Percentiles rank a stretch among this genome's conserved stretches.
Evolutionary conservation across 2,797 vertebrate species (phyloP).

Genomic region (Esox masquinongy): DNA sequence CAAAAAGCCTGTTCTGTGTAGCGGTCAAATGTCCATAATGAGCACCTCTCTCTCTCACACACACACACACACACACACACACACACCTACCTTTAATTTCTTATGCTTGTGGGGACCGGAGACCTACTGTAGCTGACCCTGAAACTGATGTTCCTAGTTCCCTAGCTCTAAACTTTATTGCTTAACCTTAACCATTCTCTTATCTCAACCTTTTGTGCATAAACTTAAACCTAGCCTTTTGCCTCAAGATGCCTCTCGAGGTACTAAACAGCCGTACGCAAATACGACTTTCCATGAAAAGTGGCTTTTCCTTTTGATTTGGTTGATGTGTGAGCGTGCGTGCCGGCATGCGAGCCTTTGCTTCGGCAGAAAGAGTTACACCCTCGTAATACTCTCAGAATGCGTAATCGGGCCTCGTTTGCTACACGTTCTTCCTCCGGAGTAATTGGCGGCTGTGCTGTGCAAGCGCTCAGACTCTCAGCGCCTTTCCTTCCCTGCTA

Average conservation of each 20-base stretch:
- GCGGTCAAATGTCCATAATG: too few species aligned
- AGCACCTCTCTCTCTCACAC: neutral
- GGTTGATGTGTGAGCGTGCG: neutral
- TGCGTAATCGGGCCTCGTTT: neutral
- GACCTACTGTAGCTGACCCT: too few species aligned
- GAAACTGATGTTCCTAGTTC: too few species aligned
- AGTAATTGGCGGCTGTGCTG: neutral
- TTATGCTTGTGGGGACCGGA: too few species aligned
- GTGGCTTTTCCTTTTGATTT: neutral
- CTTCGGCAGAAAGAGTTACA: neutral
- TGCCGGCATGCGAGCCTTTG: neutral
- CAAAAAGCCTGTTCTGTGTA: too few species aligned
- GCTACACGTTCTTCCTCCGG: neutral
- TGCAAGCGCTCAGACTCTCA: neutral
- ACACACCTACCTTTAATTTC: neutral
- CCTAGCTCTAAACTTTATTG: too few species aligned
- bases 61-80: constrained; percentile 5
- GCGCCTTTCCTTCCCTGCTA: neutral
- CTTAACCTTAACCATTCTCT: too few species aligned
- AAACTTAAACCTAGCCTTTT: too few species aligned
- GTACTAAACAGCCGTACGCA: neutral
- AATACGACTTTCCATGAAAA: neutral
- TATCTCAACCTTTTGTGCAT: too few species aligned
- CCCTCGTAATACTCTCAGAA: neutral
- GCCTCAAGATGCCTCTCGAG: neutral